Evolutionary conservation across 2,797 vertebrate species (phyloP).

Genomic region (Ambastaia sidthimunki): DNA sequence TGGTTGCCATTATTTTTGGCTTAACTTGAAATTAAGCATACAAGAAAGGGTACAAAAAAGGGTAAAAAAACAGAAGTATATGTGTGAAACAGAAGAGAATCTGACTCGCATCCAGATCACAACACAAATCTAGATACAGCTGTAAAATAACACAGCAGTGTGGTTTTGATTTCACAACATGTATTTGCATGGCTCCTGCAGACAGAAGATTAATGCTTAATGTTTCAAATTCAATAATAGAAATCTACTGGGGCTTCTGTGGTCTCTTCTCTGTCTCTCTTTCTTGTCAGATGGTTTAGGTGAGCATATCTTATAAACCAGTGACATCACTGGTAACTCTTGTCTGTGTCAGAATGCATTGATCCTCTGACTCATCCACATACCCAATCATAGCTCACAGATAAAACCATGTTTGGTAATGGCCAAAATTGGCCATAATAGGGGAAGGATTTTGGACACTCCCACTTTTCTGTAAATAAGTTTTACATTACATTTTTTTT

Average conservation of each 20-base stretch:
- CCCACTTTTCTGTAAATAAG: no score
- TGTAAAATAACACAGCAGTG: no score
- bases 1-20: no score
- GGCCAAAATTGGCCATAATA: no score
- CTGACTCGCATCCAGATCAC: no score
- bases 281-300: background rate
- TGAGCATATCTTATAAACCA: constrained; percentile 5
- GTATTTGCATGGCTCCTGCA: background rate
- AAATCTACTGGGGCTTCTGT: background rate
- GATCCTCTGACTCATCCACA: background rate
- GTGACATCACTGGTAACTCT: background rate
- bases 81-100: no score
- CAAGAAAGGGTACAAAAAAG: no score
- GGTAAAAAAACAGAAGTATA: no score
- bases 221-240: background rate
- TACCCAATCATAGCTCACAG: background rate
- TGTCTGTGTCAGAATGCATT: background rate
- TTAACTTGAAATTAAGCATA: no score
- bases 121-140: no score
- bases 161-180: background rate
- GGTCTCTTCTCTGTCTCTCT: background rate
- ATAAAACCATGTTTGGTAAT: background rate
- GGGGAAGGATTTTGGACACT: no score
- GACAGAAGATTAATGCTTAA: background rate
- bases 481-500: no score